Evolutionary conservation across 1,140 invertebrate species (phyloP), one percentile per base, ranked within the genome.

Genomic region (Physella acuta): DNA sequence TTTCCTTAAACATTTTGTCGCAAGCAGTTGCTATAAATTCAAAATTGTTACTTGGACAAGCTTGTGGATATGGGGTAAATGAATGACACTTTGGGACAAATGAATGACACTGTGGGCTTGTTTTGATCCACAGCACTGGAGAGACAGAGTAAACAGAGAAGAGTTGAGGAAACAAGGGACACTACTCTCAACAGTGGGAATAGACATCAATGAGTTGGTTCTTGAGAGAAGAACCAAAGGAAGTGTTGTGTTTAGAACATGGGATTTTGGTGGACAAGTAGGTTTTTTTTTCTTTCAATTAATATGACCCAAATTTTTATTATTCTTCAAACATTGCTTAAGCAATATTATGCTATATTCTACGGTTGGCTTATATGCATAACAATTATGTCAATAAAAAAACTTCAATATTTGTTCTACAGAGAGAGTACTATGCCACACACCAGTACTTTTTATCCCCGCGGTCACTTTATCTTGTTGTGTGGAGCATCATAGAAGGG

Each of bases 371-470:
- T n/a, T n/a, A n/a, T n/a, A n/a, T n/a, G n/a, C n/a, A n/a, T n/a
- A n/a, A n/a, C n/a, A n/a, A n/a, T n/a, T n/a, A n/a, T n/a, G n/a
- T n/a, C n/a, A n/a, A n/a, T n/a, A n/a, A n/a, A n/a, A n/a, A n/a
- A n/a, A n/a, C n/a, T n/a, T n/a, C n/a, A n/a, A n/a, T n/a, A n/a
- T n/a, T n/a, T n/a, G n/a, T n/a, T n/a, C n/a, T n/a, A n/a, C n/a
- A 85, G 82, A 78, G 75, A 71, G 83, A 85, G 60, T 85, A 84
- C 71, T 98, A 98, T 81, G 93, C 96, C 0, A 99, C 97, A 0
- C 97, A 99, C 88, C 95, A 99, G 79, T 99, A 99, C 83, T 99
- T 99, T 82, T 86, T 99, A 17, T 97, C 95, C 0, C 94, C 95
- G 73, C 87, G 97, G 37, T 97, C 96, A 70, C 85, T 99, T 0